Conservation (phyloP, 1,140 invertebrate species). For the Bombyx mandarina region DNA sequence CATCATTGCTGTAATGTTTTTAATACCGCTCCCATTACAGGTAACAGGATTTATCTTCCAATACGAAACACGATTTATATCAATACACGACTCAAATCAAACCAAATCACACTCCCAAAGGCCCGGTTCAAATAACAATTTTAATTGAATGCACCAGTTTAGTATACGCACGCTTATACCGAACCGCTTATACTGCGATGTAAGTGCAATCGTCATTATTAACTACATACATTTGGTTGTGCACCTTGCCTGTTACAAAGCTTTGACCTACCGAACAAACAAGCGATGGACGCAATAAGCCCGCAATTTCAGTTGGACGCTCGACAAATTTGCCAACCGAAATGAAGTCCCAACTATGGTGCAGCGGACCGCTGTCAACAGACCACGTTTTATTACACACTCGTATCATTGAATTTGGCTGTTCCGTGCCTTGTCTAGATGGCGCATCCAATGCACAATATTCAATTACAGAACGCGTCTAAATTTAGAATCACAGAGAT, state of each 20-base stretch:
- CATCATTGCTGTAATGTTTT: no score
- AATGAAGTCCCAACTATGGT: constrained; percentile 53
- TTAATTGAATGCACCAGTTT: no score
- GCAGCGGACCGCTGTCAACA: constrained; percentile 47
- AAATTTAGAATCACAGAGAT: no score
- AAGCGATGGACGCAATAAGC: constrained; percentile 57
- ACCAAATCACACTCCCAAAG: no score
- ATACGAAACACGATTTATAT: no score
- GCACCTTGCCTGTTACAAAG: constrained; percentile 47
- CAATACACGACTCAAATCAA: no score
- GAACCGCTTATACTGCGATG: constrained; percentile 1
- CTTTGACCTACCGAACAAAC: constrained; percentile 51
- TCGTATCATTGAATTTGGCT: constrained; percentile 49
- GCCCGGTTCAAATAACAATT: no score
- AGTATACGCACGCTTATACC: no score
- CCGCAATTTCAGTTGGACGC: constrained; percentile 49
- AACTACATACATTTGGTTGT: constrained; percentile 37
- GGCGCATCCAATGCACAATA: not conserved
- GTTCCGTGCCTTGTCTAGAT: constrained; percentile 31
- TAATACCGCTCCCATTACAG: no score
- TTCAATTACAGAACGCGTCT: no score
- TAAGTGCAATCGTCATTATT: constrained; percentile 6
- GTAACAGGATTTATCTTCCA: no score
- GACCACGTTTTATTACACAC: constrained; percentile 56
- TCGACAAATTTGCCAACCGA: constrained; percentile 63